phyloP scores from a whole-genome alignment of 2,113 vertebrate species.

The Phaethon lepturus region DNA sequence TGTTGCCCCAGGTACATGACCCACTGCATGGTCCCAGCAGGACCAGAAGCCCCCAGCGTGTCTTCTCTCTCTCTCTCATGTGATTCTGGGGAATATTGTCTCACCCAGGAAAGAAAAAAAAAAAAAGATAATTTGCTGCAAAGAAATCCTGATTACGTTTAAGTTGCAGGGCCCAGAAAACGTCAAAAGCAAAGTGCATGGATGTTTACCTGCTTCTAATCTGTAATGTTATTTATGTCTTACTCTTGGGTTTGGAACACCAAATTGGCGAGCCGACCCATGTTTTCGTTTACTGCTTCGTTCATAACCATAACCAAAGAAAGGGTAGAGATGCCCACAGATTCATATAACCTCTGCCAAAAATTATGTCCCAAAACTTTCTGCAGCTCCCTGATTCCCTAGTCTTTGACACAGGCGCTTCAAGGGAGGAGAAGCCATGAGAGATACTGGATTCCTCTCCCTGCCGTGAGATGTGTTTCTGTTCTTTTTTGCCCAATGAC shows the following conservation, averaged over 20 bases:
- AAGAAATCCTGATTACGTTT: neutral
- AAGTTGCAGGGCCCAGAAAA: neutral
- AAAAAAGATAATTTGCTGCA: rapidly evolving
- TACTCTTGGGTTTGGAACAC: neutral
- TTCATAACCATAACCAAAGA: neutral
- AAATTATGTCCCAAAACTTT: neutral
- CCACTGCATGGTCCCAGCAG: neutral
- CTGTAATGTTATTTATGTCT: neutral
- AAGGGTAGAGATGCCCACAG: neutral
- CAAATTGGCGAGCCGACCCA: rapidly evolving
- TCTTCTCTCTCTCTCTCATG: neutral
- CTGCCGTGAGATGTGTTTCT: neutral
- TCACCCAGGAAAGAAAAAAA: neutral
- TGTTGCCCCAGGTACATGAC: neutral
- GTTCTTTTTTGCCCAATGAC: neutral
- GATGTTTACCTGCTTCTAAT: neutral
- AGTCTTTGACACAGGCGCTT: neutral
- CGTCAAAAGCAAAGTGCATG: neutral
- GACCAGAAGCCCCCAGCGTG: neutral
- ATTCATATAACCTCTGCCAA: neutral
- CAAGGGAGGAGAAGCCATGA: neutral
- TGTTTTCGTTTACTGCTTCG: neutral
- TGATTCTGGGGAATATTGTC: neutral
- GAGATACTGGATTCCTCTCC: neutral
- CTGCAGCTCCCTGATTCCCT: neutral